Percentiles rank a stretch among this genome's conserved stretches.
These are phyloP conservation scores for Pseudocheirus occidentalis DNA, from an alignment of 2,797 vertebrate genomes.

Conservation along the genomic window DNA sequence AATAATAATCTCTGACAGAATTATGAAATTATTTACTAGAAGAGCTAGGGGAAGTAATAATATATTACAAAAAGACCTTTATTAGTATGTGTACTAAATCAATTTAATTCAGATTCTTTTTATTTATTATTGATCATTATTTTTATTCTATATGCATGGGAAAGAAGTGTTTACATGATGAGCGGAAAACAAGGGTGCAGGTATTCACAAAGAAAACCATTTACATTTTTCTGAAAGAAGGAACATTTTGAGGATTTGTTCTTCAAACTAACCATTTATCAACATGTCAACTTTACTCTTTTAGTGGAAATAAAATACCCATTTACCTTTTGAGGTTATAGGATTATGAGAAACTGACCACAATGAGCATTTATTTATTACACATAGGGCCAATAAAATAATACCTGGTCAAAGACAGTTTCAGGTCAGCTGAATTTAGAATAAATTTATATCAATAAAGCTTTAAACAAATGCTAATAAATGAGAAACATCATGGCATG, in stretches of 20 bases:
- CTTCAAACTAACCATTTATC: constrained; percentile 31
- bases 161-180: constrained; percentile 7
- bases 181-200: not conserved
- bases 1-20: constrained; percentile 5
- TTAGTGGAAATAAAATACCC: constrained; percentile 37
- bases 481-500: not conserved
- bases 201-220: not conserved
- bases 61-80: not conserved
- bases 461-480: constrained; percentile 26
- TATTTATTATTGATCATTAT: not conserved
- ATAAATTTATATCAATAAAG: constrained; percentile 39
- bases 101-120: not conserved
- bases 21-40: constrained; percentile 32
- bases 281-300: not conserved
- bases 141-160: constrained; percentile 31
- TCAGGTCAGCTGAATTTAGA: not conserved
- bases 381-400: not conserved
- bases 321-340: constrained; percentile 3
- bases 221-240: constrained; percentile 1
- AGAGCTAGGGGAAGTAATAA: not conserved
- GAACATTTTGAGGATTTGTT: constrained; percentile 33
- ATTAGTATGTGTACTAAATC: not conserved
- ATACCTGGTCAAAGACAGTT: not conserved
- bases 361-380: constrained; percentile 8
- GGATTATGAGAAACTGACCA: constrained; percentile 35